A percentile compares a stretch with the other conserved stretches of the same genome.
Conservation (phyloP, 1,140 invertebrate genomes). For the Pseudomyrmex cubaensis region DNA sequence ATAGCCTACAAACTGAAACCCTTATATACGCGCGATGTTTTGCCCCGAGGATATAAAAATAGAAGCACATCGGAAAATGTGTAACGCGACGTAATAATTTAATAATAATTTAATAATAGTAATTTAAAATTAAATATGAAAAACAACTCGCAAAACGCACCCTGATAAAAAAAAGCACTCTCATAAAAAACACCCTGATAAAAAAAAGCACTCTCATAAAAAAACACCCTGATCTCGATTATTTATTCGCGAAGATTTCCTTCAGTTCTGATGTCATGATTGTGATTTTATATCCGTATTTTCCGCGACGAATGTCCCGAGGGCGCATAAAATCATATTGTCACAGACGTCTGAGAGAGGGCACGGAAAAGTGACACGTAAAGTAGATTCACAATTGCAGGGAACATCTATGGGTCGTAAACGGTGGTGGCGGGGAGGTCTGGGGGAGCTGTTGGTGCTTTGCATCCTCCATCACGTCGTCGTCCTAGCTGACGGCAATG, state of each 20-base stretch:
- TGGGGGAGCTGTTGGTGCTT: slow-evolving; percentile 79
- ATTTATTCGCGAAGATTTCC: background rate
- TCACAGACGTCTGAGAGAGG: background rate
- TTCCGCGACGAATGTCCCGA: no score
- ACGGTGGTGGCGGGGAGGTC: slow-evolving; percentile 78
- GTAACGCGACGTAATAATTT: no score
- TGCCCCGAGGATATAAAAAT: no score
- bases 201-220: no score
- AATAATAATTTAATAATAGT: no score
- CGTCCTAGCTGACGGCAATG: slow-evolving; percentile 78
- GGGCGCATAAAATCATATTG: slow-evolving; percentile 1
- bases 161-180: no score
- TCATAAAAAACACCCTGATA: no score
- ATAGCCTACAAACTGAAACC: background rate
- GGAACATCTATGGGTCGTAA: slow-evolving; percentile 81
- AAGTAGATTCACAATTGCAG: slow-evolving; percentile 55
- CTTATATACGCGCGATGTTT: background rate
- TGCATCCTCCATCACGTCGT: slow-evolving; percentile 75
- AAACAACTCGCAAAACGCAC: background rate
- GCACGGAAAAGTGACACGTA: slow-evolving; percentile 16
- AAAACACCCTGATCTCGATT: background rate
- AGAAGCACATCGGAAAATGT: no score
- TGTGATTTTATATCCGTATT: no score
- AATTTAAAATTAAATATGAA: no score
- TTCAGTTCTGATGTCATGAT: background rate